These are phyloP conservation scores for Takifugu ocellatus DNA, from an alignment of 2,797 vertebrate species.

Conservation along the genomic window DNA sequence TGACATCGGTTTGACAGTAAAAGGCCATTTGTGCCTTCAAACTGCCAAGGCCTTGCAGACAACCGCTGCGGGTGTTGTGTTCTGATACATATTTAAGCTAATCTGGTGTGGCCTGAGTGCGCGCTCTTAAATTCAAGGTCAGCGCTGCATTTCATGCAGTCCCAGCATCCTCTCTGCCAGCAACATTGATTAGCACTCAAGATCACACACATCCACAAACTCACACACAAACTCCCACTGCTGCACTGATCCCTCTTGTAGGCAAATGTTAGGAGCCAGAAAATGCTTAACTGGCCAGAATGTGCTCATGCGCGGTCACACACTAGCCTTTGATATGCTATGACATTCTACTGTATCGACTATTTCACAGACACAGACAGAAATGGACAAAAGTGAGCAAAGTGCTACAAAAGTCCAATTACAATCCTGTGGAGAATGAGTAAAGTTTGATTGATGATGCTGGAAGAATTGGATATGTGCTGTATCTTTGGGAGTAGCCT, in stretches of 20 bases:
- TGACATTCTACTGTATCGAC: constrained; percentile 7
- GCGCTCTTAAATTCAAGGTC: constrained; percentile 62
- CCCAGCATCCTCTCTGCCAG: constrained; percentile 68
- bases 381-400: constrained; percentile 12
- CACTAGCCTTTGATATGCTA: constrained; percentile 10
- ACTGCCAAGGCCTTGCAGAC: too few species aligned
- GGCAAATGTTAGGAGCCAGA: constrained; percentile 18
- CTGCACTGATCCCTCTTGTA: constrained; percentile 6
- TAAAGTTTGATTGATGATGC: constrained; percentile 43
- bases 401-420: constrained; percentile 23
- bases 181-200: constrained; percentile 72
- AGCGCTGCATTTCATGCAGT: constrained; percentile 63
- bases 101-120: background rate
- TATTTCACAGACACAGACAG: constrained; percentile 3
- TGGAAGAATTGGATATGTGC: constrained; percentile 22
- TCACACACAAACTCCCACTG: constrained; percentile 8
- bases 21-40: background rate
- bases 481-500: constrained; percentile 33
- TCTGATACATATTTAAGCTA: too few species aligned
- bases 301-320: constrained; percentile 2
- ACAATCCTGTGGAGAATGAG: constrained; percentile 20
- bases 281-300: constrained; percentile 6
- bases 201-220: constrained; percentile 23
- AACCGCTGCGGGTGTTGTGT: too few species aligned
- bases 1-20: background rate